Evolutionary conservation across 2,113 vertebrate genomes (phyloP).

Genomic region (Rhea pennata): DNA sequence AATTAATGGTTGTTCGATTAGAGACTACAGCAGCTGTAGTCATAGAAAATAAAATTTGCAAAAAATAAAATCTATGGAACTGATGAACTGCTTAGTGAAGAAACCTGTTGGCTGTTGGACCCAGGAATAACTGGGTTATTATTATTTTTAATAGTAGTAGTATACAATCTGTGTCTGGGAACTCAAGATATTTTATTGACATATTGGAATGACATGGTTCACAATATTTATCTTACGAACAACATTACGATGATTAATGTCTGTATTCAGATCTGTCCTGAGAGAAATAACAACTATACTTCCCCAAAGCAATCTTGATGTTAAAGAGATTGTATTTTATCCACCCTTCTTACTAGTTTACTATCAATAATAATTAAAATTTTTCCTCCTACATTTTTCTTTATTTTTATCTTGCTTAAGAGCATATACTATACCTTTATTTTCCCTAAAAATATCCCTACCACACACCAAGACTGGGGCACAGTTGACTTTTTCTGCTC

Average conservation of each 20-base stretch:
- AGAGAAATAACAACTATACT: not conserved
- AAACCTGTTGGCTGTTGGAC: not conserved
- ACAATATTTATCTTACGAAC: not conserved
- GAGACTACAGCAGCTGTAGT: not conserved
- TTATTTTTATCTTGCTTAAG: not conserved
- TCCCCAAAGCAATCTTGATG: not conserved
- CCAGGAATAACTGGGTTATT: not conserved
- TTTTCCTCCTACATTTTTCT: not conserved
- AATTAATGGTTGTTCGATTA: not conserved
- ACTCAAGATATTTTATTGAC: not conserved
- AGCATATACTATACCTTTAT: not conserved
- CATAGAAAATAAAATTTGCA: not conserved
- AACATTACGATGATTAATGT: not conserved
- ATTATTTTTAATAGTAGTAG: not conserved
- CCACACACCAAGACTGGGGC: rapidly evolving
- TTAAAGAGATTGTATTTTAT: not conserved
- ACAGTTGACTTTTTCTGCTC: not conserved
- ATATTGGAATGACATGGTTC: not conserved
- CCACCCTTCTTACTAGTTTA: not conserved
- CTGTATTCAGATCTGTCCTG: not conserved
- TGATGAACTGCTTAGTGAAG: not conserved
- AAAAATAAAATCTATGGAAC: not conserved
- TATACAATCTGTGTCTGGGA: not conserved
- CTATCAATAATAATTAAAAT: not conserved
- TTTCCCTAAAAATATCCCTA: not conserved